A percentile compares a stretch with the other conserved stretches of the same genome.
Conservation (phyloP, 2,113 vertebrate species). For the Microtus pennsylvanicus region DNA sequence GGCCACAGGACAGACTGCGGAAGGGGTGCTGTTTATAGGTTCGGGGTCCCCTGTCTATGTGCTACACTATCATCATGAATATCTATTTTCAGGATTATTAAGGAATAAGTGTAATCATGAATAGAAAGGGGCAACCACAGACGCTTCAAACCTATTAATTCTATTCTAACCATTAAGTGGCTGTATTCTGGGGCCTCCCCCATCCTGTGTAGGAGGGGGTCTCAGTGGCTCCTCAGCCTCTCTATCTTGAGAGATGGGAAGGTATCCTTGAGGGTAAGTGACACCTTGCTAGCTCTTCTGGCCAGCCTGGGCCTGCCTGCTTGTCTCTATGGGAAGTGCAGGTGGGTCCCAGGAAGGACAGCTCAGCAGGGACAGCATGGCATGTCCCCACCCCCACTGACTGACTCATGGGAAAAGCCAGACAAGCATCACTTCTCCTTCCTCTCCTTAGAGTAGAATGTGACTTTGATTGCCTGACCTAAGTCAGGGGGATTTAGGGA, state of each 20-base stretch:
- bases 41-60: too few species aligned
- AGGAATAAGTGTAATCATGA: neutral
- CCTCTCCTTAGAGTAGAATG: neutral
- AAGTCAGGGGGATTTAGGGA: neutral
- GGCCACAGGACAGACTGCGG: neutral
- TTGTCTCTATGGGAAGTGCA: fast-evolving
- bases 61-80: neutral
- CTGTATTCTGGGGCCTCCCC: neutral
- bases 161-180: neutral
- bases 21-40: neutral
- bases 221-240: neutral
- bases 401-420: constrained; percentile 28
- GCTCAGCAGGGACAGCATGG: neutral
- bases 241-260: neutral
- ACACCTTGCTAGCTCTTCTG: neutral
- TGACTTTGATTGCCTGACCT: neutral
- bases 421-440: constrained; percentile 13
- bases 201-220: neutral
- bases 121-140: neutral
- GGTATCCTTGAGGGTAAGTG: neutral
- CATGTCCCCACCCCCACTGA: neutral
- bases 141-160: neutral
- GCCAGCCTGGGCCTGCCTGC: neutral
- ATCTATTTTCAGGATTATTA: neutral
- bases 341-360: neutral